These are phyloP conservation scores for Aleadryas rufinucha DNA, from an alignment of 2,113 vertebrate species.

Conservation along the genomic window DNA sequence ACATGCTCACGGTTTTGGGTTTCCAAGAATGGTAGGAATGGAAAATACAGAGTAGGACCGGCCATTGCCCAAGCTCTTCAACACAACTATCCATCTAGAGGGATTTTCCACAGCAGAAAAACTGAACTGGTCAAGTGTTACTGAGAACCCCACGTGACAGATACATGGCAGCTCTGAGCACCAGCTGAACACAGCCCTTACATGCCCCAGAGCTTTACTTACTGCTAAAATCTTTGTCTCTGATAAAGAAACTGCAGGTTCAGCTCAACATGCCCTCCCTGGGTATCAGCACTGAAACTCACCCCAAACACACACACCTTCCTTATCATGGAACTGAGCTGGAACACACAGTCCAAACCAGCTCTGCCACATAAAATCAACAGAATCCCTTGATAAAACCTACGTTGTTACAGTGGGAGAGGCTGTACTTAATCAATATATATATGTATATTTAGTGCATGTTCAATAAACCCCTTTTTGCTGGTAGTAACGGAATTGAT, in stretches of 20 bases:
- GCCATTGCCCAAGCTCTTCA: background rate
- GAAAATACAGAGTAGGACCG: background rate
- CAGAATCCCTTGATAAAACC: slow-evolving; percentile 24
- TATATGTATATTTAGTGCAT: background rate
- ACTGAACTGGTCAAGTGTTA: background rate
- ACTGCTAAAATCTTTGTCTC: background rate
- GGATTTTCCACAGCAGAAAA: background rate
- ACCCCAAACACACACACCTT: background rate
- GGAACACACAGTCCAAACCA: background rate
- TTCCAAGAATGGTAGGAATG: background rate
- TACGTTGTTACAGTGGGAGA: background rate
- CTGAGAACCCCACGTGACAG: background rate
- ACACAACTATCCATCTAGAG: background rate
- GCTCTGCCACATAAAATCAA: slow-evolving; percentile 31
- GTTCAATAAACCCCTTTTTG: background rate
- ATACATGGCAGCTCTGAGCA: background rate
- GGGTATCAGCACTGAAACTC: background rate
- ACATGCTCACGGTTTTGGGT: background rate
- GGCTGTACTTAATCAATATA: background rate
- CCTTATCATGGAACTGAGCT: background rate
- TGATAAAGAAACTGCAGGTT: background rate
- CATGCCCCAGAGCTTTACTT: background rate
- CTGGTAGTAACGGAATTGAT: background rate
- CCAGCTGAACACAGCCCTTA: background rate
- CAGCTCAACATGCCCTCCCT: background rate